Evolutionary conservation across 1,140 invertebrate genomes (phyloP), one percentile per base, ranked within the genome.

Genomic region (Eumeta japonica): DNA sequence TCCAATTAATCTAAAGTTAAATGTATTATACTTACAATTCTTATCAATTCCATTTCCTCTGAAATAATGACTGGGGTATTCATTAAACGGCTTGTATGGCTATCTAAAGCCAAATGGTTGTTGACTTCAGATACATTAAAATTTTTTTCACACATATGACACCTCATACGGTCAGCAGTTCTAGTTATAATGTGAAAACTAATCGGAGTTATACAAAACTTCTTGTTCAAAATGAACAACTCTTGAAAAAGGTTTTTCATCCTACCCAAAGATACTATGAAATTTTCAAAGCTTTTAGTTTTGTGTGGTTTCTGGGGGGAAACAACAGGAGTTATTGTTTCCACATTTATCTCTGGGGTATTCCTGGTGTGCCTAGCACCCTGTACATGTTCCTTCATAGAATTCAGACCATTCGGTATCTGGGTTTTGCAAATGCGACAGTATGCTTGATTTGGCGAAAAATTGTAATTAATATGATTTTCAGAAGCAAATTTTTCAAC

Each of bases 21-120:
- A n/a, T n/a, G n/a, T n/a, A 18, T 28, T 20, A 38, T 33, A 37
- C 43, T 45, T 46, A 59, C 56, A 49, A 50, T 48, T 43, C 56
- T 49, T 3, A 59, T 40, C 30, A 57, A 55, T 38, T 59, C 56
- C 15, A 27, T 28, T 2, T 29, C n/a, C 14, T 33, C 11, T n/a
- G 37, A 39, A 5, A 31, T 35, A 2, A 12, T 36, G 3, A 56
- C 37, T 11, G 29, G 29, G n/a, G 33, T 38, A 2, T n/a, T n/a
- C n/a, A n/a, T n/a, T n/a, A n/a, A n/a, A n/a, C n/a, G n/a, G n/a
- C 16, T 1, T 28, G 7, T 12, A 50, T 46, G 3, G 28, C 35
- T 3, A 12, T n/a, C 10, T 4, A 5, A 10, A 52, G 47, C 13
- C 12, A 18, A 3, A 28, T 56, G 50, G 0, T 9, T 4, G 0